Percentiles rank a stretch among this genome's conserved stretches.
Evolutionary conservation across 2,888 invertebrate genomes (phyloP).

Genomic region (Melanchra persicariae): DNA sequence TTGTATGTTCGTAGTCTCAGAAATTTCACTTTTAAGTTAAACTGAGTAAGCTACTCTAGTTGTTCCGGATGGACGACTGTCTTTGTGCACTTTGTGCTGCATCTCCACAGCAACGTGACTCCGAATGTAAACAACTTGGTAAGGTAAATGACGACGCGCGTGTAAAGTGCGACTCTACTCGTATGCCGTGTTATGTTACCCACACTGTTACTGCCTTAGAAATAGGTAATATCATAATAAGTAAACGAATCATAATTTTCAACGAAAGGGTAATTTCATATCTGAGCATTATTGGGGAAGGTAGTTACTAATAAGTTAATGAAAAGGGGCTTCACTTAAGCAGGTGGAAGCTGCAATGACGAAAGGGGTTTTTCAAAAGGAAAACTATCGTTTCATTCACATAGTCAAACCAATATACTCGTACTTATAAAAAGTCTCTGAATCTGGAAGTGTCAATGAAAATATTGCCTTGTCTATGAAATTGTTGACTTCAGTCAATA

Average conservation of each 20-base stretch:
- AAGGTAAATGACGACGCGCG: slow-evolving; percentile 61
- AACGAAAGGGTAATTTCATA: not conserved
- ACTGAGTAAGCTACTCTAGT: slow-evolving; percentile 42
- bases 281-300: too few species aligned
- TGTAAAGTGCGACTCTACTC: slow-evolving; percentile 57
- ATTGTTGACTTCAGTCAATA: not conserved
- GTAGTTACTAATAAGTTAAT: too few species aligned
- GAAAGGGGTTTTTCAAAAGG: slow-evolving; percentile 39
- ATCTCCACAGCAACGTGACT: slow-evolving; percentile 76
- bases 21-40: not conserved
- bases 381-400: slow-evolving; percentile 9
- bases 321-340: not conserved
- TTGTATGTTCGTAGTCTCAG: too few species aligned
- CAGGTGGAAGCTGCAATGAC: not conserved
- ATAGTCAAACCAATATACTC: not conserved
- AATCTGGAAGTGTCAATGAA: not conserved
- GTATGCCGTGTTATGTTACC: slow-evolving; percentile 44
- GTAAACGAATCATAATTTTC: slow-evolving; percentile 1
- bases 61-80: slow-evolving; percentile 50
- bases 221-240: not conserved
- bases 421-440: not conserved
- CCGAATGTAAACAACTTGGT: slow-evolving; percentile 71
- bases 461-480: not conserved
- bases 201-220: slow-evolving; percentile 32
- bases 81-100: slow-evolving; percentile 57